Evolutionary conservation across 2,113 vertebrate species (phyloP), one percentile per base, ranked within the genome.

Genomic region (Corydoras sp.): DNA sequence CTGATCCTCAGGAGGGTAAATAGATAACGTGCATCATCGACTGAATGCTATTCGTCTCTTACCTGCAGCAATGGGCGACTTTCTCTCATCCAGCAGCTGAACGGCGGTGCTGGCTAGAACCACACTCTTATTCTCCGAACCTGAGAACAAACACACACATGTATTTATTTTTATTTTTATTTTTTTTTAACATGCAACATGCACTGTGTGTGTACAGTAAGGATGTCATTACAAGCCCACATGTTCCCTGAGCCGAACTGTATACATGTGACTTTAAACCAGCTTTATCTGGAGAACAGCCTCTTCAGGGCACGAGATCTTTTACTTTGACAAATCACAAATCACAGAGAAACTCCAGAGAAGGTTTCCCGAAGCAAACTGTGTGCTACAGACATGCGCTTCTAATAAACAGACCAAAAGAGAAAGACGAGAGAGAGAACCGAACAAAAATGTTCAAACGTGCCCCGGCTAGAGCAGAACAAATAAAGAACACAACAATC

Each of bases 41-140:
- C 18, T 24, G 18, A 24, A 24, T 24, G 18, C 18, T 24, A 24
- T 24, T 24, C 18, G 18, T 24, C 18, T 24, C 18, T 24, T 93
- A 99, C 97, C 97, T 90, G 97, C 97, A 79, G 96, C 95, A 75
- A 99, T 92, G 0, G 96, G 96, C 30, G 97, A 98, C 83, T 98
- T 97, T 83, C 96, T 93, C 82, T 99, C 96, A 83, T 99, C 97
- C 69, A 95, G 79, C 67, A 99, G 92, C 48, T 98, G 97, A 82
- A 99, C 93, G 65, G 95, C 93, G 50, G 96, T 96, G 77, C 95
- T 99, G 61, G 96, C 97, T 80, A 95, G 92, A 62, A 99, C 92
- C 65, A 99, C 94, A 76, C 94, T 98, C 88, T 92, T 96, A 88
- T 99, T 98, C 82, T 92, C 90, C 8, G 89, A 85, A 81, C 92